Percentiles rank a stretch among this genome's conserved stretches.
These are phyloP conservation scores for Caenorhabditis auriculariae DNA, from an alignment of 2,888 invertebrate genomes.

Conservation along the genomic window DNA sequence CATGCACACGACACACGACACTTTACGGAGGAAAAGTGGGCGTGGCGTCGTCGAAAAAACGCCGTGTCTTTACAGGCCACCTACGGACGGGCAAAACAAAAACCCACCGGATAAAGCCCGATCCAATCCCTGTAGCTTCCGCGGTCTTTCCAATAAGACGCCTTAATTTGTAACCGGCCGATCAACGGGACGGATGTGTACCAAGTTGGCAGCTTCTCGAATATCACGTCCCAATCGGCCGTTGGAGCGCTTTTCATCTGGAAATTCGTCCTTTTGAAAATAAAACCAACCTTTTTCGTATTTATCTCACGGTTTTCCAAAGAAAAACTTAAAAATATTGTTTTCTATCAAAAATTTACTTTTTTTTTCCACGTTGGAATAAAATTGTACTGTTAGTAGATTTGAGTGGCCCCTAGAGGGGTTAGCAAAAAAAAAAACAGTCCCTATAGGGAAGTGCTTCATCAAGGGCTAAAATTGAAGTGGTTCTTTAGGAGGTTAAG, in stretches of 20 bases:
- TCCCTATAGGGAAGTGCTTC: too few species aligned
- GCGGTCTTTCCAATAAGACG: slow-evolving; percentile 35
- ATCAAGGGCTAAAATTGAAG: too few species aligned
- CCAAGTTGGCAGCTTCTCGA: slow-evolving; percentile 43
- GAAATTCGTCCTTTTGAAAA: not conserved
- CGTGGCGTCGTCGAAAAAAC: too few species aligned
- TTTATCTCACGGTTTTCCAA: too few species aligned
- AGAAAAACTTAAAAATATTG: too few species aligned
- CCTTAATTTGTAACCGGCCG: slow-evolving; percentile 36
- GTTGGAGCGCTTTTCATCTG: slow-evolving; percentile 17
- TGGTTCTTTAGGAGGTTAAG: too few species aligned
- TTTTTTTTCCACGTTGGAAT: too few species aligned
- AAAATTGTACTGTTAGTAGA: not conserved
- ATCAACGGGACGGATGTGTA: slow-evolving; percentile 41
- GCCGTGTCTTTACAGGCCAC: not conserved
- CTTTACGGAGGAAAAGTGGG: too few species aligned
- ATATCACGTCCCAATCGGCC: slow-evolving; percentile 30
- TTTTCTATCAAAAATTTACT: too few species aligned
- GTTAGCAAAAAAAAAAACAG: too few species aligned
- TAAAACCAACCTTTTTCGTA: not conserved
- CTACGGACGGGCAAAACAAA: not conserved
- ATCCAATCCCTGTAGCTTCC: slow-evolving; percentile 57
- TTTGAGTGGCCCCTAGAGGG: too few species aligned
- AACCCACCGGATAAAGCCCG: slow-evolving; percentile 36
- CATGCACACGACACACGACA: too few species aligned